Evolutionary conservation across 2,888 invertebrate species (phyloP), one percentile per base, ranked within the genome.

Genomic region (Andrena chrysosceles): DNA sequence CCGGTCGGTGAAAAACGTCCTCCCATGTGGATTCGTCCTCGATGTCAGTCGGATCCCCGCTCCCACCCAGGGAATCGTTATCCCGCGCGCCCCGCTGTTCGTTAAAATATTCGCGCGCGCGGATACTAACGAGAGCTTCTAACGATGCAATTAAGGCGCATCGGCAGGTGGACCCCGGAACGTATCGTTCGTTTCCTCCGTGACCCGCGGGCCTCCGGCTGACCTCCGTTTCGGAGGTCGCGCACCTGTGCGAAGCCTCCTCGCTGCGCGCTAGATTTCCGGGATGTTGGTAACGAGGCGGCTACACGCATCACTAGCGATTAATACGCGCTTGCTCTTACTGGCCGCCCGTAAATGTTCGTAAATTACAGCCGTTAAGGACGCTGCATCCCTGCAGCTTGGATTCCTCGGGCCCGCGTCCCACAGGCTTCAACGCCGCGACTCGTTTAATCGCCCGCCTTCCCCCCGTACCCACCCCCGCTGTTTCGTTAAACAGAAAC

Each of bases 61-160:
- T 68, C 31, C 52, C 31, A 33, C 31, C 56, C 23, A 16, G 56
- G 67, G 71, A 79, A 83, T 79, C 62, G 70, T 85, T 67, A 78
- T 73, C 72, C 49, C 70, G 83, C 69, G 66, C 62, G 77, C 35
- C 63, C 66, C 63, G 75, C 69, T 56, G 83, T 54, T 83, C 85
- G 78, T 85, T 85, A 79, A 85, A 81, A 81, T 52, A 60, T 72
- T 73, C 67, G 73, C 63, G 66, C 72, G 71, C 59, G 64, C 71
- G 31, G 68, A 23, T 68, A 59, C 79, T 87, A 87, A 87, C 83
- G 81, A 87, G 77, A 79, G 73, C 64, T 83, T 84, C 78, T 78
- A 84, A 88, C 82, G 86, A 77, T 63, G 84, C 88, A 66, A 80
- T 88, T 81, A 85, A 87, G 59, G 60, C 48, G 77, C 64, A 66